A percentile compares a stretch with the other conserved stretches of the same genome.
Evolutionary conservation across 2,113 vertebrate species (phyloP).

Genomic region (Bubalus kerabau): DNA sequence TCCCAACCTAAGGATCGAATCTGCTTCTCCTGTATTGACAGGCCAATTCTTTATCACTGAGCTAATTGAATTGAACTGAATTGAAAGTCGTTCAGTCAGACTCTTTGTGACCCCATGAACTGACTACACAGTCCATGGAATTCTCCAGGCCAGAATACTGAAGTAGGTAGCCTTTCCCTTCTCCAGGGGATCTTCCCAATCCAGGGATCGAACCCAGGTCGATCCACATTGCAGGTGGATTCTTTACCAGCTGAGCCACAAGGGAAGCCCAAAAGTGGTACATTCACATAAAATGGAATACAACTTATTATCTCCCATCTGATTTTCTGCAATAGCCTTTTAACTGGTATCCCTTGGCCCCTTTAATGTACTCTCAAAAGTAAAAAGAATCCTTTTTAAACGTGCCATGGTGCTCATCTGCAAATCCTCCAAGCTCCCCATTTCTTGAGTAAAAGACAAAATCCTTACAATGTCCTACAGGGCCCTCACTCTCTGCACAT

Average conservation of each 20-base stretch:
- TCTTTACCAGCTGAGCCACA: not conserved
- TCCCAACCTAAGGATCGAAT: not conserved
- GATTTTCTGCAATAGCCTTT: not conserved
- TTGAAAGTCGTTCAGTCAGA: not conserved
- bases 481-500: not conserved
- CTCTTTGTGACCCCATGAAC: not conserved
- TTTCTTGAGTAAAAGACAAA: not conserved
- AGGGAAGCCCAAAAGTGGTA: not conserved
- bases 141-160: not conserved
- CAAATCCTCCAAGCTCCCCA: not conserved
- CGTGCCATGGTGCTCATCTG: not conserved
- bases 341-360: not conserved
- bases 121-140: not conserved
- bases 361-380: not conserved
- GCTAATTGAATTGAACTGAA: not conserved
- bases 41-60: not conserved
- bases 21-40: not conserved
- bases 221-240: not conserved
- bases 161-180: not conserved
- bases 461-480: not conserved
- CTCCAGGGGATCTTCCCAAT: not conserved
- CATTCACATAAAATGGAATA: not conserved
- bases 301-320: not conserved
- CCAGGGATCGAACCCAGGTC: not conserved
- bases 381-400: not conserved